phyloP scores from a whole-genome alignment of 2,888 invertebrate genomes.

The Rhogogaster chlorosoma region DNA sequence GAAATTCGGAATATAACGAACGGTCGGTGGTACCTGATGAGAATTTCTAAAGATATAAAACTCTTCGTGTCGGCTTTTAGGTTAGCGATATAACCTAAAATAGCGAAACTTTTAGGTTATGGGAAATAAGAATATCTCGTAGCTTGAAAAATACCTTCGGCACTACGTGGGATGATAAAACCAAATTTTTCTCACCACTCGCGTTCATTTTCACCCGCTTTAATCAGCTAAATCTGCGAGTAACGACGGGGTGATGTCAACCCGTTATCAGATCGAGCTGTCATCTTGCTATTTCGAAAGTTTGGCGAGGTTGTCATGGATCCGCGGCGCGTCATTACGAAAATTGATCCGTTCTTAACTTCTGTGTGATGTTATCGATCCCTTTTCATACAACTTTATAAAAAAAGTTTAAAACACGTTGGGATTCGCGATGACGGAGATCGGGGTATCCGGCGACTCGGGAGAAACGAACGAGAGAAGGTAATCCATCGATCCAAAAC shows the following conservation, averaged over 20 bases:
- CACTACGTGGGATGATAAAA: background rate
- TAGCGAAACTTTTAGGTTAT: background rate
- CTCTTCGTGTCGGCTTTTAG: background rate
- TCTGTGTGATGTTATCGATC: background rate
- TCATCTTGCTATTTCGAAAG: background rate
- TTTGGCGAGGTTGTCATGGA: constrained; percentile 33
- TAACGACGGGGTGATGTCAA: background rate
- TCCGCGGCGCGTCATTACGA: constrained; percentile 40
- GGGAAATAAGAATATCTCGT: background rate
- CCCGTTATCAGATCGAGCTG: background rate
- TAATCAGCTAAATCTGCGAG: background rate
- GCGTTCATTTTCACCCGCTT: background rate
- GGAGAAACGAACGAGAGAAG: constrained; percentile 24
- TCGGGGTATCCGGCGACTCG: constrained; percentile 29
- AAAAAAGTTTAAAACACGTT: background rate
- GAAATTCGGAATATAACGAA: constrained; percentile 93
- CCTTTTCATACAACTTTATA: background rate
- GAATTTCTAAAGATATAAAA: background rate
- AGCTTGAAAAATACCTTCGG: background rate
- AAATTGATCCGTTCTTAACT: constrained; percentile 32
- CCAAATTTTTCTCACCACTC: background rate
- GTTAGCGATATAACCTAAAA: constrained; percentile 19
- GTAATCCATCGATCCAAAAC: constrained; percentile 13
- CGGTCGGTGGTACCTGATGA: constrained; percentile 79
- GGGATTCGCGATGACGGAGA: constrained; percentile 14